These are phyloP conservation scores for Drosophila pruinosa DNA, from an alignment of 1,140 invertebrate species.

Conservation along the genomic window DNA sequence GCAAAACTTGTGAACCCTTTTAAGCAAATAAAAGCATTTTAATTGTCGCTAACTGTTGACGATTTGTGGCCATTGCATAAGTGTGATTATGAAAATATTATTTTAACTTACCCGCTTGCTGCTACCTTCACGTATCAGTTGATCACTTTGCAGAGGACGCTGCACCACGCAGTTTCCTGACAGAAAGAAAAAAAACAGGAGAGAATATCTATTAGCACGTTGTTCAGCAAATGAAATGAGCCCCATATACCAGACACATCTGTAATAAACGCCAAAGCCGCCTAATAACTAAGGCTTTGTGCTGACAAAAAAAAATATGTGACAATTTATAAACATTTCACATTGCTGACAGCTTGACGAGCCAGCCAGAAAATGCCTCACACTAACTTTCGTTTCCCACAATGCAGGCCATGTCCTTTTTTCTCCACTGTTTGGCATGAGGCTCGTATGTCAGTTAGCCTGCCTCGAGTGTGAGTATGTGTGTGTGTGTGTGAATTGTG, in stretches of 20 bases:
- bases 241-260: background rate
- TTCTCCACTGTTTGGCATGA: background rate
- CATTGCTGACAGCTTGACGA: background rate
- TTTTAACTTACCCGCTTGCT: slow-evolving; percentile 87
- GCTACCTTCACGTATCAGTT: slow-evolving; percentile 89
- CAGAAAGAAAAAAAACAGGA: slow-evolving; percentile 63
- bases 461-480: no score
- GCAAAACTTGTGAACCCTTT: slow-evolving; percentile 3
- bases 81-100: background rate
- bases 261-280: background rate
- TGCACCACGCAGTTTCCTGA: slow-evolving; percentile 91
- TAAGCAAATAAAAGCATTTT: slow-evolving; percentile 34
- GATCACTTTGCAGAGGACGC: slow-evolving; percentile 88
- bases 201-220: background rate
- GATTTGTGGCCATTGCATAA: slow-evolving; percentile 9
- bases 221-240: background rate
- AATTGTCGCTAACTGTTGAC: slow-evolving; percentile 39
- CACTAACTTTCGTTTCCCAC: background rate
- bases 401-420: background rate
- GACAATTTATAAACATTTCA: slow-evolving; percentile 14
- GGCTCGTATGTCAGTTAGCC: no score
- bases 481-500: background rate
- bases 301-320: slow-evolving; percentile 1
- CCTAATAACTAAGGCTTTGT: background rate
- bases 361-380: background rate